Conservation (phyloP, 2,888 invertebrate genomes). For the Oasisia sp. region DNA sequence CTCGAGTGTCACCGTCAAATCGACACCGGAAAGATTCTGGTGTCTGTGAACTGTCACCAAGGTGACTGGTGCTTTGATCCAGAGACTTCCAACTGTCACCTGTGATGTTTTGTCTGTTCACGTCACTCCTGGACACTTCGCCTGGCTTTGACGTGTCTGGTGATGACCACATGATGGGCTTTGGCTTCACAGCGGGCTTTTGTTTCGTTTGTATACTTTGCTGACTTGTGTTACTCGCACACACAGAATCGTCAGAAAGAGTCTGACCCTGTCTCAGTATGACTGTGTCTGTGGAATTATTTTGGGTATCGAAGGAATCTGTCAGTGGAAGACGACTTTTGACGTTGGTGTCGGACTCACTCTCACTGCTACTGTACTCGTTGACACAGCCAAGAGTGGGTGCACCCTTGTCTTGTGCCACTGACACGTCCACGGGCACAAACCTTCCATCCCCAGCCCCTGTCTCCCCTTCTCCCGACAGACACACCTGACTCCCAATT, state of each 20-base stretch:
- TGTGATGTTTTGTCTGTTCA: neutral
- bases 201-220: neutral
- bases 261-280: neutral
- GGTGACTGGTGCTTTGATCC: neutral
- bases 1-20: neutral
- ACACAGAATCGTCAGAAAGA: neutral
- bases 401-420: neutral
- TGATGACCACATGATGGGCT: neutral
- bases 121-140: neutral
- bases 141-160: neutral
- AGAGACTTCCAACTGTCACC: neutral
- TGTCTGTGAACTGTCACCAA: neutral
- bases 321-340: neutral
- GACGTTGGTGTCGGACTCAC: neutral
- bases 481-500: constrained; percentile 1
- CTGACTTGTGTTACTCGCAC: neutral
- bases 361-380: neutral
- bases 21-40: neutral
- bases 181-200: neutral
- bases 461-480: neutral
- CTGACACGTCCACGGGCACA: neutral
- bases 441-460: neutral
- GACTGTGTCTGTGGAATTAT: neutral
- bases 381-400: neutral
- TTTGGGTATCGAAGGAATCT: neutral